These are phyloP conservation scores for Eristalis arbustorum DNA, from an alignment of 2,888 invertebrate species.

Conservation along the genomic window DNA sequence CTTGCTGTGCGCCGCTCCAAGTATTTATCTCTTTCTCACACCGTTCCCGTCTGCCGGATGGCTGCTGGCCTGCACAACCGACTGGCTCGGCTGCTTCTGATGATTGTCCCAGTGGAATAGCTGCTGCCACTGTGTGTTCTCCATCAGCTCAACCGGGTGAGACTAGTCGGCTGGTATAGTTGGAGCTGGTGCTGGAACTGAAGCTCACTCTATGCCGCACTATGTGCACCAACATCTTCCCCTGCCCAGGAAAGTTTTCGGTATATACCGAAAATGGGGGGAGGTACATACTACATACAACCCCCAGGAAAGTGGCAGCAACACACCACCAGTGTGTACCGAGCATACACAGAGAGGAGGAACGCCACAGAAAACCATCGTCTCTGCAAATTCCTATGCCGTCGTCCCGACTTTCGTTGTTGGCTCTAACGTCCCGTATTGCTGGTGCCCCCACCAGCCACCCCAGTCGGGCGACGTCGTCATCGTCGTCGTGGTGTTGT, in stretches of 20 bases:
- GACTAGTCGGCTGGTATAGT: constrained; percentile 26
- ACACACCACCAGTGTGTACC: constrained; percentile 14
- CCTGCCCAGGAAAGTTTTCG: constrained; percentile 31
- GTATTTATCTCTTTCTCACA: constrained; percentile 66
- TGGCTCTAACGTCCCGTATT: constrained; percentile 21
- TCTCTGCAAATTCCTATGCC: constrained; percentile 56
- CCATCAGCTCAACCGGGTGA: constrained; percentile 23
- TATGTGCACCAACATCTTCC: constrained; percentile 50
- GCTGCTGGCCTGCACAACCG: neutral
- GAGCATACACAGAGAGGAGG: constrained; percentile 44
- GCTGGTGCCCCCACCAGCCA: neutral
- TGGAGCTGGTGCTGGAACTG: neutral
- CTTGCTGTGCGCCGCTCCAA: constrained; percentile 43
- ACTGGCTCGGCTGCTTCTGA: constrained; percentile 20
- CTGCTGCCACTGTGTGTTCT: constrained; percentile 30
- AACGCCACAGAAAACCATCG: constrained; percentile 60
- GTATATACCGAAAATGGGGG: constrained; percentile 24
- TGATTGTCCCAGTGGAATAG: constrained; percentile 53
- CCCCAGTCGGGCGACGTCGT: constrained; percentile 7
- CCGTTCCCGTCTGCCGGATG: constrained; percentile 9
- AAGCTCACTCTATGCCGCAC: constrained; percentile 27
- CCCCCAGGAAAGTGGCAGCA: constrained; percentile 29
- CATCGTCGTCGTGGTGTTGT: constrained; percentile 43
- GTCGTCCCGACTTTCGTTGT: constrained; percentile 39
- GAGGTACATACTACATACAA: constrained; percentile 18